Percentiles rank a stretch among this genome's conserved stretches.
Conservation (phyloP, 2,888 invertebrate species). For the Noctua fimbriata region DNA sequence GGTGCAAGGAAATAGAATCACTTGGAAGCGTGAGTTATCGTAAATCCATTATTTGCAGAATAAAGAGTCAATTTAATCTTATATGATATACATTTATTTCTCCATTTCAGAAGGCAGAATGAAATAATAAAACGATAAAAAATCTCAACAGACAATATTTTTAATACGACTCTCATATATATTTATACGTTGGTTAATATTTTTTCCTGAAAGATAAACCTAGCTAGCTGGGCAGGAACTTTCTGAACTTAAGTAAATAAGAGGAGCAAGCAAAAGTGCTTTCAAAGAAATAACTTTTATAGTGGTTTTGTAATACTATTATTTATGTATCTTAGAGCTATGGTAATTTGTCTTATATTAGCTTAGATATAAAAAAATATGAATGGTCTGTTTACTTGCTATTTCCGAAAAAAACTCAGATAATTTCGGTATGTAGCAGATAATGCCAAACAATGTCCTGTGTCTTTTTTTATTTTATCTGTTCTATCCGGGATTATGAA, state of each 20-base stretch:
- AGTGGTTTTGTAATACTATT: conserved; percentile 29
- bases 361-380: background rate
- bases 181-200: background rate
- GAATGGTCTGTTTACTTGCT: background rate
- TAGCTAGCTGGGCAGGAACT: conserved; percentile 43
- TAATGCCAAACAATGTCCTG: background rate
- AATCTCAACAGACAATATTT: background rate
- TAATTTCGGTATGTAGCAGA: background rate
- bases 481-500: background rate
- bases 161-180: background rate
- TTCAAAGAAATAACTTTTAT: conserved; percentile 53
- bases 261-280: conserved; percentile 41
- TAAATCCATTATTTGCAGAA: background rate
- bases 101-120: background rate
- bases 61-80: background rate
- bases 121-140: background rate
- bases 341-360: conserved; percentile 7
- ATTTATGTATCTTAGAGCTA: conserved; percentile 6
- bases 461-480: background rate
- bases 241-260: conserved; percentile 55
- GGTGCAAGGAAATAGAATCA: background rate
- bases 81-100: background rate
- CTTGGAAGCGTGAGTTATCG: background rate
- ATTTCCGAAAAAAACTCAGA: background rate
- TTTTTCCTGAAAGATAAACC: conserved; percentile 14